Base-by-base conservation (phyloP, 2,888 invertebrate species). In the Pammene aurita region DNA sequence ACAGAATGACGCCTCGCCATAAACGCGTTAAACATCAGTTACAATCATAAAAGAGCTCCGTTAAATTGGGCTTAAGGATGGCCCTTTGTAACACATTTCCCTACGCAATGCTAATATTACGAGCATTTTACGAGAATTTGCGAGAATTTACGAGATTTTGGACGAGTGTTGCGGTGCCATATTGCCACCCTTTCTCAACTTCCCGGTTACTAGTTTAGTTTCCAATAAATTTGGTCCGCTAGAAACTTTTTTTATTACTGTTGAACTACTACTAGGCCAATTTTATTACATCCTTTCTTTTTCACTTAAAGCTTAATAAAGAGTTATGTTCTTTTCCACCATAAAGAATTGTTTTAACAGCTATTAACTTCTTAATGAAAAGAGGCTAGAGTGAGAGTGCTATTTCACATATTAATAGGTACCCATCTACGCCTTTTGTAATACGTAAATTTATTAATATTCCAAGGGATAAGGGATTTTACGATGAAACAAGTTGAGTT, bases 161-260 rank as follows among this genome's bases (percentile, higher is more conserved):
- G 35, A 57, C 57, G 63, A 44, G 63, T 26, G n/a, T 11, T 14
- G 44, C 13, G 50, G 14, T 44, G 16, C 44, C 67, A 63, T 56
- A 52, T 57, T 63, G 63, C 35, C 18, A 68, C 57, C 57, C 57
- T 64, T 68, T 58, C 18, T 11, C n/a, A 68, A 64, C 57, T 57
- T 58, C 34, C 34, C 42, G 9, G 16, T 42, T 46, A 18, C 35
- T 48, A 16, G 41, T 61, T 61, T 38, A 67, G 34, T 62, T 67
- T 38, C 44, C 11, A 46, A 67, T 48, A 52, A 50, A 26, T 56
- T 48, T 16, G 5, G 26, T 14, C 2, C 38, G 46, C 56, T 10
- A 11, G 52, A 18, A 48, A 52, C 11, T 16, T 14, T 56, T 46
- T 62, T 62, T 67, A 50, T 50, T 16, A 34, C 61, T 41, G 5